These are phyloP conservation scores for Hirtodrosophila cameraria DNA, from an alignment of 2,888 invertebrate species.

Conservation along the genomic window DNA sequence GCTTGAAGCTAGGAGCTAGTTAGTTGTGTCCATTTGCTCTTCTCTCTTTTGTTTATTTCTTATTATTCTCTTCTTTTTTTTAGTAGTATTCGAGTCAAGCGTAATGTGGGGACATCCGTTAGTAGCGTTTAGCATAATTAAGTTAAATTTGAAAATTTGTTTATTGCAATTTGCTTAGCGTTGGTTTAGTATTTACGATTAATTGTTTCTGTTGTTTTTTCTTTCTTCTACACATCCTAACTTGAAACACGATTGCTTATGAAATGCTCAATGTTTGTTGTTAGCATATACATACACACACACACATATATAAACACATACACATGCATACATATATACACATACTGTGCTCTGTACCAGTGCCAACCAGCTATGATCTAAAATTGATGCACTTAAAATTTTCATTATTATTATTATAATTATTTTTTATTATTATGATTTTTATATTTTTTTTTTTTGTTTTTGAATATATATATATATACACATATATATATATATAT, in stretches of 20 bases:
- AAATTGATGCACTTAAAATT: slow-evolving; percentile 15
- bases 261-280: slow-evolving; percentile 71
- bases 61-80: slow-evolving; percentile 43
- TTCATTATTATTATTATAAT: slow-evolving; percentile 35
- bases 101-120: slow-evolving; percentile 60
- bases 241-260: slow-evolving; percentile 50
- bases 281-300: slow-evolving; percentile 31
- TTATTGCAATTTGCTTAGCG: slow-evolving; percentile 65
- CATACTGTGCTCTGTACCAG: slow-evolving; percentile 55
- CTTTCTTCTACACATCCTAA: slow-evolving; percentile 18
- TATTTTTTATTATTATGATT: slow-evolving; percentile 25
- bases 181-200: slow-evolving; percentile 65
- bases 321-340: slow-evolving; percentile 10
- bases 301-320: background rate
- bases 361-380: slow-evolving; percentile 62
- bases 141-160: slow-evolving; percentile 65
- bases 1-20: slow-evolving; percentile 22
- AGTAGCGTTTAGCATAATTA: slow-evolving; percentile 72
- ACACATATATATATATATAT: too few species aligned
- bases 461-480: slow-evolving; percentile 39
- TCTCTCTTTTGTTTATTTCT: slow-evolving; percentile 67
- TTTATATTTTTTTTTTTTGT: slow-evolving; percentile 25
- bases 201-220: slow-evolving; percentile 50
- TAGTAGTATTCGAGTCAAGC: slow-evolving; percentile 68
- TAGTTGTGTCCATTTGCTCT: slow-evolving; percentile 27